Percentiles rank a stretch among this genome's conserved stretches.
phyloP scores from a whole-genome alignment of 2,113 vertebrate genomes.

The Taurulus bubalis region DNA sequence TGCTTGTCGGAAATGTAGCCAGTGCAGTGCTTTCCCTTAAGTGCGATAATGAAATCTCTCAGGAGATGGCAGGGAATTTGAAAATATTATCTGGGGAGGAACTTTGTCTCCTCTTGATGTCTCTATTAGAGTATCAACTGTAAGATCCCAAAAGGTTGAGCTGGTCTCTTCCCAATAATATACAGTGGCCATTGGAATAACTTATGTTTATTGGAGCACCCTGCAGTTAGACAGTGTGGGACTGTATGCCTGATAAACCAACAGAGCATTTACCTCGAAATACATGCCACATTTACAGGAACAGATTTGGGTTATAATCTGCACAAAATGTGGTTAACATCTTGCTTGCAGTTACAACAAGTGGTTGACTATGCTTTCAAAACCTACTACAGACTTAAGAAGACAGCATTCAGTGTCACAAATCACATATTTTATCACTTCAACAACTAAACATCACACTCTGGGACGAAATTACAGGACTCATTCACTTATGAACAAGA shows the following conservation, averaged over 20 bases:
- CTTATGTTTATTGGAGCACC: neutral
- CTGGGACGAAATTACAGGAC: neutral
- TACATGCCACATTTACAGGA: neutral
- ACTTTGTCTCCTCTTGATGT: conserved; percentile 24
- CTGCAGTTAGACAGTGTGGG: neutral
- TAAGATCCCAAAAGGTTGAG: conserved; percentile 29
- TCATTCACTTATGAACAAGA: neutral
- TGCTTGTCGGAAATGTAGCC: conserved; percentile 10
- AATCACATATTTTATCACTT: neutral
- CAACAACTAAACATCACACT: neutral
- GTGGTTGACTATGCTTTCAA: neutral
- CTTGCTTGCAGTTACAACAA: conserved; percentile 3
- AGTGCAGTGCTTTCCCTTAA: neutral
- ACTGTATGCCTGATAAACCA: neutral
- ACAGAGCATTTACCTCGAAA: neutral
- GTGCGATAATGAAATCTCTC: conserved; percentile 11
- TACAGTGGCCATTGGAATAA: conserved; percentile 21
- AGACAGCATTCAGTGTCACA: conserved; percentile 1
- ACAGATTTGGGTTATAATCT: neutral
- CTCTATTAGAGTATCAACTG: conserved; percentile 9
- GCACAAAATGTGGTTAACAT: neutral
- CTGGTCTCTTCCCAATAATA: conserved; percentile 15
- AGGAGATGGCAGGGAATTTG: neutral
- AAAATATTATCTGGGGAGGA: conserved; percentile 23
- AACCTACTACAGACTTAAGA: conserved; percentile 2